Conservation (phyloP, 2,797 vertebrate species). For the Protonibea diacanthus region DNA sequence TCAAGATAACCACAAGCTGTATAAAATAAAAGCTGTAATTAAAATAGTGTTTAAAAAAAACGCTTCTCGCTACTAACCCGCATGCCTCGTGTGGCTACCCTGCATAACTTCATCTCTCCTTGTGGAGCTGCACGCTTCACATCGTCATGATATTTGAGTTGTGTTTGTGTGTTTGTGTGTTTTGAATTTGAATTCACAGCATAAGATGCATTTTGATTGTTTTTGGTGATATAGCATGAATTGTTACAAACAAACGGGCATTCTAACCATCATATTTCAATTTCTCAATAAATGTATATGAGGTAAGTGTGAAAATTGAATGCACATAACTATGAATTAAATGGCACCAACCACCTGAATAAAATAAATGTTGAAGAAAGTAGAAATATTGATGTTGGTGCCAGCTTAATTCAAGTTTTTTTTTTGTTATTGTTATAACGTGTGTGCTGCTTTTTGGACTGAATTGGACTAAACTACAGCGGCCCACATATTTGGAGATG, state of each 20-base stretch:
- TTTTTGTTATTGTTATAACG: slow-evolving; percentile 12
- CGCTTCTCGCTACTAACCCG: slow-evolving; percentile 83
- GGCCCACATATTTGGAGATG: slow-evolving; percentile 23
- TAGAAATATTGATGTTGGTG: slow-evolving; percentile 11
- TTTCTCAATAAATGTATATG: not conserved
- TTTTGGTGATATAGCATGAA: slow-evolving; percentile 12
- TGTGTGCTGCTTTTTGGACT: slow-evolving; percentile 36
- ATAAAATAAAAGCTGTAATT: slow-evolving; percentile 62
- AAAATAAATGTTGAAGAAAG: not conserved
- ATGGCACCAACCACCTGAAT: slow-evolving; percentile 17
- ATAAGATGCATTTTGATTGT: slow-evolving; percentile 17
- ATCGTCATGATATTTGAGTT: slow-evolving; percentile 2
- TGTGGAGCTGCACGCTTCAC: slow-evolving; percentile 21
- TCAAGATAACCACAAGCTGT: slow-evolving; percentile 79
- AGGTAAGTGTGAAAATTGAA: slow-evolving; percentile 56
- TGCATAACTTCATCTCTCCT: slow-evolving; percentile 39
- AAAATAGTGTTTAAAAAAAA: slow-evolving; percentile 47
- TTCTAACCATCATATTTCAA: slow-evolving; percentile 7
- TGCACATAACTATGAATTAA: slow-evolving; percentile 34
- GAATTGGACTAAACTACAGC: slow-evolving; percentile 15
- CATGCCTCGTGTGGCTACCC: slow-evolving; percentile 75
- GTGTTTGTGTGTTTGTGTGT: slow-evolving; percentile 25
- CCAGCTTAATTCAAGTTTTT: slow-evolving; percentile 50
- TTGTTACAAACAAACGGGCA: not conserved
- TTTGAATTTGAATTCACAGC: slow-evolving; percentile 38